A percentile compares a stretch with the other conserved stretches of the same genome.
Evolutionary conservation across 1,140 invertebrate species (phyloP).

Genomic region (Venustaconcha ellipsiformis): DNA sequence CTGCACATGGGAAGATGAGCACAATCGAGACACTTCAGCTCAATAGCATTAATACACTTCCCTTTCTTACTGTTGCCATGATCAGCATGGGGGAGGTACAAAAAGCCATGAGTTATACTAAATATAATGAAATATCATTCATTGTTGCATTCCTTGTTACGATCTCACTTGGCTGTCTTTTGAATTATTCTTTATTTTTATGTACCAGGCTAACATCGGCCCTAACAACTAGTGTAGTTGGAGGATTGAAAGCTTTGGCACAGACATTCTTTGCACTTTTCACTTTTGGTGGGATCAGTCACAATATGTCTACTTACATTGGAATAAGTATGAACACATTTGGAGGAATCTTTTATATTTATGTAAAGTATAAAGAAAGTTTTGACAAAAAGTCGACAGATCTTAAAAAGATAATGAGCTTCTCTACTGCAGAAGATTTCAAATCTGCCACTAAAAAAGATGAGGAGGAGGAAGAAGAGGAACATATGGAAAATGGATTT

Average conservation of each 20-base stretch:
- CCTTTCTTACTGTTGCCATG: constrained; percentile 60
- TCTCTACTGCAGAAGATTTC: constrained; percentile 46
- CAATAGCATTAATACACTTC: constrained; percentile 71
- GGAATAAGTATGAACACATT: constrained; percentile 69
- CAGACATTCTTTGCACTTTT: constrained; percentile 72
- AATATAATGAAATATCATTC: constrained; percentile 51
- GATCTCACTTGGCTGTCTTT: constrained; percentile 68
- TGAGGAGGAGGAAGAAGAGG: not conserved
- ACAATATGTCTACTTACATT: constrained; percentile 57
- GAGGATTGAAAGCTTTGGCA: constrained; percentile 69
- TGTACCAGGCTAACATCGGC: constrained; percentile 72
- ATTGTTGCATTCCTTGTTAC: constrained; percentile 63
- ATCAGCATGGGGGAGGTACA: constrained; percentile 59
- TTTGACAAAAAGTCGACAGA: constrained; percentile 28
- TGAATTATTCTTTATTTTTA: constrained; percentile 72
- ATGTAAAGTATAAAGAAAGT: constrained; percentile 64
- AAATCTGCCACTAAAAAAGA: constrained; percentile 2
- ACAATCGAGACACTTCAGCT: constrained; percentile 68
- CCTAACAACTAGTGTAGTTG: constrained; percentile 71
- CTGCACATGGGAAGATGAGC: constrained; percentile 60
- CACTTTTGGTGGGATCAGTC: constrained; percentile 70
- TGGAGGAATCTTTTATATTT: constrained; percentile 69
- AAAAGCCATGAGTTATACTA: constrained; percentile 36
- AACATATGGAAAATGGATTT: too few species aligned
- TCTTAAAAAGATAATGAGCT: constrained; percentile 51